These are phyloP conservation scores for Scaptodrosophila latifasciaeformis DNA, from an alignment of 2,888 invertebrate species.

Conservation along the genomic window DNA sequence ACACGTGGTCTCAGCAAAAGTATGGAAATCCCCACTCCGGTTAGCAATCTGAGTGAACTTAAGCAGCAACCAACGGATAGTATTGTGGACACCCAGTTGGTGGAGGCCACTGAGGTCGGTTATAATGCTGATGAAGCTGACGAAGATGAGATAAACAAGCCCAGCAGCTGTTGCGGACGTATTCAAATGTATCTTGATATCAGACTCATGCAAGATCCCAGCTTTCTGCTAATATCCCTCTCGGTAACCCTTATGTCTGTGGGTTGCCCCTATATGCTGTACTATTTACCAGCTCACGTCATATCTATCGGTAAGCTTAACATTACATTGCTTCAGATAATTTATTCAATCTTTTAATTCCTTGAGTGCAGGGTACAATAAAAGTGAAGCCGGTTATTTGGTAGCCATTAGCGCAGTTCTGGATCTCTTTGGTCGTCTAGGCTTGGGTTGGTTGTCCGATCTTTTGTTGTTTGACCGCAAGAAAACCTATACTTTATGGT, in stretches of 20 bases:
- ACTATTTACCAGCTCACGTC: constrained; percentile 85
- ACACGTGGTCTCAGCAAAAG: constrained; percentile 75
- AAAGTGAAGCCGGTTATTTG: constrained; percentile 79
- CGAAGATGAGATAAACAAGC: constrained; percentile 57
- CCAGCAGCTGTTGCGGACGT: constrained; percentile 71
- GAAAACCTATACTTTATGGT: constrained; percentile 84
- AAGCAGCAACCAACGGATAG: constrained; percentile 48
- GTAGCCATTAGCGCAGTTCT: constrained; percentile 85
- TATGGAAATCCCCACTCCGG: constrained; percentile 75
- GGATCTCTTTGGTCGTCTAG: constrained; percentile 83
- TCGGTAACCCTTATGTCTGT: constrained; percentile 86
- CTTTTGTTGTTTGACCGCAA: constrained; percentile 82
- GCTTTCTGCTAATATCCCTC: constrained; percentile 82
- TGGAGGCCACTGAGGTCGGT: constrained; percentile 39
- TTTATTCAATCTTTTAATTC: no score
- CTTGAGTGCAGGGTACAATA: constrained; percentile 74
- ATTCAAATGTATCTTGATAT: constrained; percentile 80
- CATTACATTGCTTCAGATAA: no score
- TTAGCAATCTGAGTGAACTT: constrained; percentile 70
- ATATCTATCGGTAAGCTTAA: constrained; percentile 78
- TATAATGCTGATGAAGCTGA: constrained; percentile 22
- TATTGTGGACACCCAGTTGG: constrained; percentile 45
- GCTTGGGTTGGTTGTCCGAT: constrained; percentile 84
- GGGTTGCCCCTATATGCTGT: constrained; percentile 85
- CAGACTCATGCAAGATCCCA: constrained; percentile 80